Base-by-base conservation (phyloP, 2,113 vertebrate species). In the Poeciliopsis retropinna region DNA sequence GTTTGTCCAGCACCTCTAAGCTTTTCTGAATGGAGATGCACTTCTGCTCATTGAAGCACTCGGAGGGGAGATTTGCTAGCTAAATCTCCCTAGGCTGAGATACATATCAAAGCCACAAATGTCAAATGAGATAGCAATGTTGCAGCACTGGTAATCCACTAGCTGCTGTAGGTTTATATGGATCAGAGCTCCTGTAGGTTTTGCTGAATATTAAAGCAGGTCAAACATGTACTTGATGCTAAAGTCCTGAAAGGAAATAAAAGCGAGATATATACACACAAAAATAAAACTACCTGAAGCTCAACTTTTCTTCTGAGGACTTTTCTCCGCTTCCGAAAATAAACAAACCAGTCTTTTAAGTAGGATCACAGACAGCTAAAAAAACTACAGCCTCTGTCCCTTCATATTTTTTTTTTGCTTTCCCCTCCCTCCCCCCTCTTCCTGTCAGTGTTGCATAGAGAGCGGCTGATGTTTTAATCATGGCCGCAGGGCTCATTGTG, bases 401-500 rank as follows among this genome's bases (percentile, higher is more conserved):
- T 86, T 90, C 82, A 83, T 86, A 79, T 86, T 81, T 79, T 79
- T 79, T 79, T 72, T 76, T 67, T 79, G 67, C 78, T 73, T 79
- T 75, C 75, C 65, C 65, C 25, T 5, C 25, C 60, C 22, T 10
- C 37, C 44, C 65, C 74, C 60, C 37, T 63, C 44, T 67, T 61
- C 29, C 78, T 75, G 70, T 90, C 88, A 85, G 87, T 28, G 29
- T 81, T 74, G 88, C 87, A 82, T 67, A 82, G 90, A 90, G 88
- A 77, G 83, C 64, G 80, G 90, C 89, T 92, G 90, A 93, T 93
- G 92, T 92, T 92, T 93, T 93, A 93, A 93, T 93, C 91, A 92
- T 93, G 89, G 88, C 91, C 78, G 85, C 79, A 27, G 91, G 88
- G 85, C 91, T 93, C 91, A 92, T 92, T 93, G 92, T 92, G 89